Conservation (phyloP, 2,797 vertebrate genomes). For the Sternarchorhynchus goeldii region DNA sequence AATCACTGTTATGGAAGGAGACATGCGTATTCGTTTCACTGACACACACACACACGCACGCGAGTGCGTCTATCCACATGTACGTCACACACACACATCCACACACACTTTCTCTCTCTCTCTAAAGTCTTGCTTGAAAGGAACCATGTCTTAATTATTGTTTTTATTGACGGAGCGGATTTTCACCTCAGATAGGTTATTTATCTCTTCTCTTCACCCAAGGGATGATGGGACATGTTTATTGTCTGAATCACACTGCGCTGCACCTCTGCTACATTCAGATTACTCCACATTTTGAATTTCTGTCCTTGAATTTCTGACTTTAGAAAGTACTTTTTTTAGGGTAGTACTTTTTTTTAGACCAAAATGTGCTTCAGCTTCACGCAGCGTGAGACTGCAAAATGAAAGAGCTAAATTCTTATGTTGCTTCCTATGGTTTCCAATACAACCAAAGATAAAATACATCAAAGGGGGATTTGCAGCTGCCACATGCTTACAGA, state of each 20-base stretch:
- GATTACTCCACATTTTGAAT: background rate
- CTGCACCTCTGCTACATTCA: background rate
- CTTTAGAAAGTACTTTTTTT: no score
- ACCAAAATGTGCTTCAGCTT: no score
- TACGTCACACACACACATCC: background rate
- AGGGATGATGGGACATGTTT: slow-evolving; percentile 18
- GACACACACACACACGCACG: slow-evolving; percentile 13
- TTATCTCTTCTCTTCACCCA: slow-evolving; percentile 14
- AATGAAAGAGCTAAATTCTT: no score
- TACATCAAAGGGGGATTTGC: no score
- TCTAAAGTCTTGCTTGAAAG: slow-evolving; percentile 11
- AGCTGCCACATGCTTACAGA: no score
- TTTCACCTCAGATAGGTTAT: slow-evolving; percentile 23
- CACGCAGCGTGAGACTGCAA: no score
- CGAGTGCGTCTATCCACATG: no score
- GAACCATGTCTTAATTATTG: slow-evolving; percentile 42
- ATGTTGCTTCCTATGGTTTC: no score
- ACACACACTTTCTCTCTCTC: background rate
- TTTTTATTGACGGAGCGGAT: slow-evolving; percentile 43
- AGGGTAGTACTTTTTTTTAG: no score
- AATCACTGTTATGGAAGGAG: slow-evolving; percentile 30
- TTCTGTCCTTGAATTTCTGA: background rate
- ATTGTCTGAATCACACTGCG: background rate
- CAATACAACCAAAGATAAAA: no score
- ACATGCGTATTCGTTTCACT: slow-evolving; percentile 18